These are phyloP conservation scores for Drosophila neotestacea DNA, from an alignment of 2,888 invertebrate genomes.

Conservation along the genomic window DNA sequence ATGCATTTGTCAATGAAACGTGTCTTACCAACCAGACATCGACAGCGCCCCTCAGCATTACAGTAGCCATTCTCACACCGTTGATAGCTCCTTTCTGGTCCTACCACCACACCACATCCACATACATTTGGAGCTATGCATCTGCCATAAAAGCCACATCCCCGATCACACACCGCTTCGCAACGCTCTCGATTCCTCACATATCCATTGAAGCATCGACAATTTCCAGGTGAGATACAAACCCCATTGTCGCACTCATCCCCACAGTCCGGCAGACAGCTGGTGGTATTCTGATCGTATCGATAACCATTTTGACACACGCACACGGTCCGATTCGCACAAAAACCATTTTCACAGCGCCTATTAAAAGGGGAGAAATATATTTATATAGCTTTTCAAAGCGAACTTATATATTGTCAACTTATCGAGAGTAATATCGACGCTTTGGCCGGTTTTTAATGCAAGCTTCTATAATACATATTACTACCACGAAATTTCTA, in stretches of 20 bases:
- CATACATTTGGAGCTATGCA: slow-evolving; percentile 83
- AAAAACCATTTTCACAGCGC: slow-evolving; percentile 85
- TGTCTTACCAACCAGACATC: slow-evolving; percentile 77
- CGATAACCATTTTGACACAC: slow-evolving; percentile 85
- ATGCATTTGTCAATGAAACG: slow-evolving; percentile 81
- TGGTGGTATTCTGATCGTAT: slow-evolving; percentile 76
- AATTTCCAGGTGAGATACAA: slow-evolving; percentile 84
- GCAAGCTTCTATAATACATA: too few relatives aligned
- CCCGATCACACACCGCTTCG: slow-evolving; percentile 76
- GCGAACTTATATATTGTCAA: not conserved
- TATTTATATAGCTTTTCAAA: not conserved
- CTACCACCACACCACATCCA: slow-evolving; percentile 80
- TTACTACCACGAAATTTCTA: too few relatives aligned
- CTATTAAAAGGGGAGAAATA: slow-evolving; percentile 33
- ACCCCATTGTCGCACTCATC: slow-evolving; percentile 83
- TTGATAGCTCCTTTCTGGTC: slow-evolving; percentile 56
- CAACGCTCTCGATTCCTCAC: slow-evolving; percentile 70
- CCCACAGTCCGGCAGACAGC: slow-evolving; percentile 81
- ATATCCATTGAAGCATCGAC: slow-evolving; percentile 85
- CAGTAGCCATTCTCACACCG: slow-evolving; percentile 73
- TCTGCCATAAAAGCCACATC: slow-evolving; percentile 82
- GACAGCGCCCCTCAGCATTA: slow-evolving; percentile 75
- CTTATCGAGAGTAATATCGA: too few relatives aligned
- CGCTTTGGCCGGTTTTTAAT: too few relatives aligned
- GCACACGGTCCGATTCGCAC: slow-evolving; percentile 85